These are phyloP conservation scores for Drosophila simulans DNA, from an alignment of 1,140 invertebrate species.

Conservation along the genomic window DNA sequence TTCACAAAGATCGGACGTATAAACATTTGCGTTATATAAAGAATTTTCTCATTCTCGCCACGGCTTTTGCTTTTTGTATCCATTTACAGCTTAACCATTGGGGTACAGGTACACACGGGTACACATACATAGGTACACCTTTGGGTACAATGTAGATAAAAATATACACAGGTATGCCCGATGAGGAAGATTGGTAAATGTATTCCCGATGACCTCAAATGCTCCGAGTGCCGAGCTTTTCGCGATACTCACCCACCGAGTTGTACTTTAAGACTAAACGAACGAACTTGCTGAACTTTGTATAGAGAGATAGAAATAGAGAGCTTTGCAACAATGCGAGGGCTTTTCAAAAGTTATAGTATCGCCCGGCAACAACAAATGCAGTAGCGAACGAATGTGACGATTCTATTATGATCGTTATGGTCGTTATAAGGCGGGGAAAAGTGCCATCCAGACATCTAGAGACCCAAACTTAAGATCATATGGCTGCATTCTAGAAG, in stretches of 20 bases:
- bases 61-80: conserved; percentile 14
- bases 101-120: conserved; percentile 16
- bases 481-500: conserved; percentile 7
- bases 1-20: conserved; percentile 11
- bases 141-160: conserved; percentile 31
- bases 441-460: conserved; percentile 5
- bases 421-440: conserved; percentile 7
- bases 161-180: conserved; percentile 42
- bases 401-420: conserved; percentile 36
- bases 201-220: conserved; percentile 65
- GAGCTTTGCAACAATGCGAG: conserved; percentile 50
- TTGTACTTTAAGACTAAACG: conserved; percentile 69
- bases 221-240: conserved; percentile 55
- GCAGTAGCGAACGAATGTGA: background rate
- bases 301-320: conserved; percentile 41
- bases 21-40: conserved; percentile 36
- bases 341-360: conserved; percentile 39
- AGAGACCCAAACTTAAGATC: conserved; percentile 4
- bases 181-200: conserved; percentile 13
- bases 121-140: conserved; percentile 11
- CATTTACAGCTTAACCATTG: conserved; percentile 30
- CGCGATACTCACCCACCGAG: conserved; percentile 65
- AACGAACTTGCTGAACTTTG: conserved; percentile 68
- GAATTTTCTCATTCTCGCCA: conserved; percentile 18
- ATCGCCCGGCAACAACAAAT: conserved; percentile 8